Evolutionary conservation across 64 coral and sea anemone species (phyloP).

Genomic region (Catalaphyllia jardinei): DNA sequence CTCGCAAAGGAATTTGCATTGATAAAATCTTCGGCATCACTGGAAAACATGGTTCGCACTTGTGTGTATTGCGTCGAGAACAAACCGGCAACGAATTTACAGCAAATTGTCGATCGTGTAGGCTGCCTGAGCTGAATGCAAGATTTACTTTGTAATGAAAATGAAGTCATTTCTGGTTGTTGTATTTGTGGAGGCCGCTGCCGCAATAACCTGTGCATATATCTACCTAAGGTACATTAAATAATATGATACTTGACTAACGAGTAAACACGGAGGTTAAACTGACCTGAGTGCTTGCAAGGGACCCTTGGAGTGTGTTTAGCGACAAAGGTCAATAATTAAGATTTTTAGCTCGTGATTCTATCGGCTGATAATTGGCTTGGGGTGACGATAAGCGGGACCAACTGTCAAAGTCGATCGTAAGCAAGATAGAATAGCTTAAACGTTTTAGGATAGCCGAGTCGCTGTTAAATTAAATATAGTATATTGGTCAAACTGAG

Average conservation of each 20-base stretch:
- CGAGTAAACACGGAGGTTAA: not conserved
- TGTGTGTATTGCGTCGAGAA: not conserved
- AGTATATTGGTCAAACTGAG: too few relatives aligned
- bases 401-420: too few relatives aligned
- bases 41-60: not conserved
- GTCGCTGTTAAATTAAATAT: too few relatives aligned
- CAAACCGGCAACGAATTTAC: not conserved
- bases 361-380: too few relatives aligned
- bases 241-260: not conserved
- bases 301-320: too few relatives aligned
- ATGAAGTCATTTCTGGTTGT: not conserved
- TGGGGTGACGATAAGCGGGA: too few relatives aligned
- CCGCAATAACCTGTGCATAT: not conserved
- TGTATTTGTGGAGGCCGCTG: not conserved
- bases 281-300: not conserved
- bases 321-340: too few relatives aligned
- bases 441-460: too few relatives aligned
- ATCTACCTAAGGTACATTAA: not conserved
- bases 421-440: too few relatives aligned
- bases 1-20: slow-evolving; percentile 7
- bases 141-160: not conserved
- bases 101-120: not conserved
- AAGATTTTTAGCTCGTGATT: too few relatives aligned
- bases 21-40: not conserved
- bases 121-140: not conserved